phyloP scores from a whole-genome alignment of 2,113 vertebrate species.

The Catharus minimus region DNA sequence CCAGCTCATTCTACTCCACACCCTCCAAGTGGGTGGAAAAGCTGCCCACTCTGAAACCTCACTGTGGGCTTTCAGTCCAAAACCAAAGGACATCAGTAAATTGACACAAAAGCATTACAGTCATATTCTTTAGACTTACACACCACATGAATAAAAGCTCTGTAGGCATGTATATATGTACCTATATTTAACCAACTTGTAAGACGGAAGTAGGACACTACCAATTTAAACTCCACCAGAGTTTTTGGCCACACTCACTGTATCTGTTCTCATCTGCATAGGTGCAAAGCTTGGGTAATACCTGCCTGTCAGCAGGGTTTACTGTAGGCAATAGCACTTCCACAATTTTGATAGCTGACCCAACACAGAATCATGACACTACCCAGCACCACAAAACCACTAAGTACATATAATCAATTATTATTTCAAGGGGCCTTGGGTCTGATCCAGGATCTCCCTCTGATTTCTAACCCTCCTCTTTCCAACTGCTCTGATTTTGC shows the following conservation, averaged over 20 bases:
- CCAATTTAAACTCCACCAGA: slow-evolving; percentile 1
- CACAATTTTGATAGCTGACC: not conserved
- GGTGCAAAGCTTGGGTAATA: slow-evolving; percentile 22
- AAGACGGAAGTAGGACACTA: not conserved
- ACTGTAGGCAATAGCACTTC: not conserved
- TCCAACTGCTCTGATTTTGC: not conserved
- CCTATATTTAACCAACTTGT: not conserved
- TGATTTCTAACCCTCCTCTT: not conserved
- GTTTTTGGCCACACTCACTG: not conserved
- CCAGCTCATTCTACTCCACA: not conserved
- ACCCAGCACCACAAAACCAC: not conserved
- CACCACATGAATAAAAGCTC: not conserved
- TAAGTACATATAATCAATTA: not conserved
- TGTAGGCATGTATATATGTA: not conserved
- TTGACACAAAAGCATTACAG: not conserved
- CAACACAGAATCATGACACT: not conserved
- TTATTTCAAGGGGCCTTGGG: not conserved
- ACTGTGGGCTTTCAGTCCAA: not conserved
- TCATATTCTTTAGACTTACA: not conserved
- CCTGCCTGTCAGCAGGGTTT: slow-evolving; percentile 12
- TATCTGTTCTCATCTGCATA: not conserved
- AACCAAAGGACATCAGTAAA: not conserved
- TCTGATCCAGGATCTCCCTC: not conserved
- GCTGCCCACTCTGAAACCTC: not conserved
- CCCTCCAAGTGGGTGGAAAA: not conserved